Conservation (phyloP, 2,113 vertebrate species). For the Coptodon rendalli region DNA sequence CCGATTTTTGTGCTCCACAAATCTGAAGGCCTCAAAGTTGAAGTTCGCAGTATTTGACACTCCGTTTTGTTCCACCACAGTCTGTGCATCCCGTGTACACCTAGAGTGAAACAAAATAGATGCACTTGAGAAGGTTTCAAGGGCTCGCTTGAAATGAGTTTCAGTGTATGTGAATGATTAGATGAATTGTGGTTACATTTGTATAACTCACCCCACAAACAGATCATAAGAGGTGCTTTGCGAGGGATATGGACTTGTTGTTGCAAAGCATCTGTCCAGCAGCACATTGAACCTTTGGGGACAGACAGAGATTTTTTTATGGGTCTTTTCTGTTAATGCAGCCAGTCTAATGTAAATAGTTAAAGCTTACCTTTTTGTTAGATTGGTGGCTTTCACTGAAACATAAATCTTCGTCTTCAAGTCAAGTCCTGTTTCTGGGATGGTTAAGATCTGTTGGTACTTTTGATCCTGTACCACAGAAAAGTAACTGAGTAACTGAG, state of each 20-base stretch:
- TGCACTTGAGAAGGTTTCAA: neutral
- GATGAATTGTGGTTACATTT: neutral
- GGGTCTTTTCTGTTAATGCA: neutral
- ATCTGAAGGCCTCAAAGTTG: conserved; percentile 75
- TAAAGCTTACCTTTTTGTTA: conserved; percentile 62
- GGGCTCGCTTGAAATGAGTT: neutral
- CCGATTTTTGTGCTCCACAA: conserved; percentile 61
- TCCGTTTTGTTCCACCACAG: conserved; percentile 54
- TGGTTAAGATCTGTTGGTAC: neutral
- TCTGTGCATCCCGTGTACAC: conserved; percentile 55
- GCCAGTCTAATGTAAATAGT: neutral
- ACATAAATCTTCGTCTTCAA: conserved; percentile 73
- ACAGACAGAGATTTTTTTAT: neutral
- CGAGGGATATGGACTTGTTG: conserved; percentile 36
- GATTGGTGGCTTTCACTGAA: conserved; percentile 61
- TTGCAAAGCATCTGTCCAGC: conserved; percentile 71
- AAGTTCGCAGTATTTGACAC: conserved; percentile 52
- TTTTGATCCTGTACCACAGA: conserved; percentile 2
- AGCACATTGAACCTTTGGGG: conserved; percentile 68
- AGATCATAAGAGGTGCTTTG: conserved; percentile 58
- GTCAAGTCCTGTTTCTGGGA: conserved; percentile 56
- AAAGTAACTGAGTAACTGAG: neutral
- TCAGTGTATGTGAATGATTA: neutral
- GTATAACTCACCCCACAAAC: conserved; percentile 70
- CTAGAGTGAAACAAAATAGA: neutral